phyloP scores from a whole-genome alignment of 2,888 invertebrate genomes.

The Drosophila demipolita region DNA sequence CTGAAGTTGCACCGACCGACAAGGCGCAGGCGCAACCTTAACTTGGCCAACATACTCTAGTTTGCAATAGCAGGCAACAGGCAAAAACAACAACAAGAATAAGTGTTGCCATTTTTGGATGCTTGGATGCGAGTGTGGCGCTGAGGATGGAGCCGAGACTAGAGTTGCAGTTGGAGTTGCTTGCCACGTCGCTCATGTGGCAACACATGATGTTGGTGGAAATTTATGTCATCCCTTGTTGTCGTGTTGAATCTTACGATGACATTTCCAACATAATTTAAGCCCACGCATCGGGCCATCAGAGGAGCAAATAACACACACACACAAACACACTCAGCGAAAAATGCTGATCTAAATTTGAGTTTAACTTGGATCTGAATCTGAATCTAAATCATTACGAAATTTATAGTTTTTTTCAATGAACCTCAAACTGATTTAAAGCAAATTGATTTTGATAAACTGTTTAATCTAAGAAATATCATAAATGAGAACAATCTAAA shows the following conservation, averaged over 20 bases:
- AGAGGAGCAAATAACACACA: conserved; percentile 20
- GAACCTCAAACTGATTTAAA: background rate
- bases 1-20: conserved; percentile 49
- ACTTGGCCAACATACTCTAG: conserved; percentile 63
- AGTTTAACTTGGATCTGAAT: too few relatives aligned
- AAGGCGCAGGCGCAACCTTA: conserved; percentile 49
- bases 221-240: conserved; percentile 85
- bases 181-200: conserved; percentile 65
- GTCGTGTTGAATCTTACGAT: conserved; percentile 85
- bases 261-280: conserved; percentile 85
- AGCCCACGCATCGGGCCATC: conserved; percentile 82
- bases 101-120: conserved; percentile 68
- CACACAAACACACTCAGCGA: conserved; percentile 8
- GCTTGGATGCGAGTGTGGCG: conserved; percentile 59
- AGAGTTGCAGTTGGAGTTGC: conserved; percentile 32
- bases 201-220: conserved; percentile 84
- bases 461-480: background rate
- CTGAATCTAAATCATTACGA: background rate
- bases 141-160: conserved; percentile 40
- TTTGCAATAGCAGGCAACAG: conserved; percentile 47
- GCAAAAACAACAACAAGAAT: conserved; percentile 40
- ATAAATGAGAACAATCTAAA: background rate
- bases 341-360: background rate
- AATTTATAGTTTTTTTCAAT: background rate
- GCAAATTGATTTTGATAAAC: background rate